Evolutionary conservation across 2,888 invertebrate species (phyloP).

Genomic region (Cryptus viduatorius): DNA sequence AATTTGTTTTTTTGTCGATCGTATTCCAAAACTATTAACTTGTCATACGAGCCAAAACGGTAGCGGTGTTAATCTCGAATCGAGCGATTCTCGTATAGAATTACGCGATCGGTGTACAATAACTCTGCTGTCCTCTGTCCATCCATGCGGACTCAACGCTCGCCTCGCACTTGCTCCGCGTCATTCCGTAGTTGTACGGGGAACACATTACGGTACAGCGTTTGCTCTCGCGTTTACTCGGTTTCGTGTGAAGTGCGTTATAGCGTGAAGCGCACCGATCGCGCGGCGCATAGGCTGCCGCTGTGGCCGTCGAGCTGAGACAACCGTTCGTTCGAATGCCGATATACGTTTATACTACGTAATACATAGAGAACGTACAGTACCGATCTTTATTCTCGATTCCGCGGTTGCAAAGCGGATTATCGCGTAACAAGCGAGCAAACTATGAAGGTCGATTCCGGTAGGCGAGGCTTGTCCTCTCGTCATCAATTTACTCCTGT

Average conservation of each 20-base stretch:
- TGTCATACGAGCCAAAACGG: neutral
- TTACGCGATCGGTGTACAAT: neutral
- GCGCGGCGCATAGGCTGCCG: neutral
- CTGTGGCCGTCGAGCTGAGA: neutral
- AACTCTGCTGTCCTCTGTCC: neutral
- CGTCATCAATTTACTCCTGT: slow-evolving; percentile 49
- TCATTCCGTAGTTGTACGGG: slow-evolving; percentile 2
- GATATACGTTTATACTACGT: neutral
- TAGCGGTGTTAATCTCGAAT: neutral
- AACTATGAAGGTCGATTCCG: slow-evolving; percentile 74
- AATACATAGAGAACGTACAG: slow-evolving; percentile 39
- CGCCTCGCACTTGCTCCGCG: slow-evolving; percentile 7
- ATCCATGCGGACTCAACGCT: neutral
- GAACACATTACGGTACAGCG: neutral
- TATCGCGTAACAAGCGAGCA: slow-evolving; percentile 65
- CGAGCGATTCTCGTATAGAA: neutral
- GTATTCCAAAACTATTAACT: neutral
- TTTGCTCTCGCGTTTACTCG: slow-evolving; percentile 18
- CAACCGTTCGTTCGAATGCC: neutral
- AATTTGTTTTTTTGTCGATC: too few relatives aligned
- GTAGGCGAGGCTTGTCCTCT: slow-evolving; percentile 57
- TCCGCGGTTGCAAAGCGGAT: slow-evolving; percentile 56
- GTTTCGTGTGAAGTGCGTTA: slow-evolving; percentile 18
- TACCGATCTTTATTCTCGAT: slow-evolving; percentile 60
- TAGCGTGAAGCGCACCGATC: neutral